Base-by-base conservation (phyloP, 2,888 invertebrate genomes). In the Chorisops tibialis region DNA sequence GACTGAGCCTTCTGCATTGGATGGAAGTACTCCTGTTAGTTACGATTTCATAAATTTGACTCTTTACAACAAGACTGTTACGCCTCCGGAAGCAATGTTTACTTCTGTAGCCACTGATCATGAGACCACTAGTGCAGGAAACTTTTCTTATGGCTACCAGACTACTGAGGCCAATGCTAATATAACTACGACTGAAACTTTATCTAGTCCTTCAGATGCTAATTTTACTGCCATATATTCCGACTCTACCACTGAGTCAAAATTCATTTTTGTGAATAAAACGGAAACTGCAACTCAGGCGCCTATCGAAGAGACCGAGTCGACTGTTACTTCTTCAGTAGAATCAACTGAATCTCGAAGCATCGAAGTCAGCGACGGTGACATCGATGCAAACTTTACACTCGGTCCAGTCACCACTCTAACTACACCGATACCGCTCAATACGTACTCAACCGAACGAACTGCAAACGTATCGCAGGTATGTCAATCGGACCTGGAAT, bases 401-500 rank as follows among this genome's bases (percentile, higher is more conserved):
- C 37, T 37, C 7, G 48, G 48, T 18, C 48, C 47, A 18, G 24
- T 39, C 2, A 59, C 64, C 7, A 67, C 66, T 7, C 4, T 62
- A 35, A 62, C 65, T 21, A 65, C 67, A 1, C 49, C 58, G 11
- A 58, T 63, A 41, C 64, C 63, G 43, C 65, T 67, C 61, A 65
- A 65, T 14, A 2, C 61, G 3, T 12, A 48, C 4, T 50, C 61
- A 21, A 68, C 67, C 1, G 9, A 54, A 3, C 7, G 48, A 22
- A 47, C 62, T 14, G 65, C 52, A n/a, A 47, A 49, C 24, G 21
- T 50, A 48, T 56, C 64, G 0, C 4, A 16, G 6, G 66, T 67
- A 63, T 62, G 19, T 38, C 52, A 16, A 24, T 19, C 65, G 16
- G 71, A 75, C 63, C 66, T 65, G 59, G 76, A 82, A 67, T 82